Base-by-base conservation (phyloP, 2,797 vertebrate genomes). In the Molothrus ater region DNA sequence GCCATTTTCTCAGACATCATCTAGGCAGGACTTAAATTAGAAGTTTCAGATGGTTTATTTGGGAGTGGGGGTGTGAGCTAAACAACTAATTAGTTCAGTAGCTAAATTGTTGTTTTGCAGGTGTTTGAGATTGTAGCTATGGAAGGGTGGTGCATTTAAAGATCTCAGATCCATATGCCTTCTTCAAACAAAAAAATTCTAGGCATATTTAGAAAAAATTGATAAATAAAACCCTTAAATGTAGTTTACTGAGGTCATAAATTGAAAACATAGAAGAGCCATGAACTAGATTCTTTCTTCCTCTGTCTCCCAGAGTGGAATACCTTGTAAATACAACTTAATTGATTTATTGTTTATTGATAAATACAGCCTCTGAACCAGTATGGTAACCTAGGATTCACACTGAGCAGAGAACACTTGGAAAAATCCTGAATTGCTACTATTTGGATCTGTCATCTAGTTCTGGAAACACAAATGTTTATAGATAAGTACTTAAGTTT, bases 401-500 rank as follows among this genome's bases (percentile, higher is more conserved):
- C 13, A 60, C 1, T 40, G n/a, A 59, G 51, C 38, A 92, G 76
- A 59, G 38, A 42, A 21, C 10, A 13, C 47, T 68, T 88, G 45
- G 34, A 24, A 56, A 78, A 40, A 38, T 75, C 50, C 53, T 80
- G 53, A 80, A 68, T 85, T 82, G 48, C 40, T 61, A 14, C 65
- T 84, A 8, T 79, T 71, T 90, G 54, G 20, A 36, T 59, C 13
- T 47, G 12, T 61, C 25, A 29, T 57, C 17, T 82, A 36, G 40
- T 75, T 95, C 80, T 88, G 86, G 57, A 88, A 83, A 60, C 50
- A 57, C 24, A 47, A 10, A 15, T 78, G 2, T n/a, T 88, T 36
- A 16, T 48, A 43, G 22, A 13, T 36, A 81, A 64, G 18, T 61
- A 29, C 26, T 5, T 68, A 29, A 6, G 2, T 72, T 76, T 57